A percentile compares a stretch with the other conserved stretches of the same genome.
Conservation (phyloP, 2,797 vertebrate species). For the Salarias fasciatus region DNA sequence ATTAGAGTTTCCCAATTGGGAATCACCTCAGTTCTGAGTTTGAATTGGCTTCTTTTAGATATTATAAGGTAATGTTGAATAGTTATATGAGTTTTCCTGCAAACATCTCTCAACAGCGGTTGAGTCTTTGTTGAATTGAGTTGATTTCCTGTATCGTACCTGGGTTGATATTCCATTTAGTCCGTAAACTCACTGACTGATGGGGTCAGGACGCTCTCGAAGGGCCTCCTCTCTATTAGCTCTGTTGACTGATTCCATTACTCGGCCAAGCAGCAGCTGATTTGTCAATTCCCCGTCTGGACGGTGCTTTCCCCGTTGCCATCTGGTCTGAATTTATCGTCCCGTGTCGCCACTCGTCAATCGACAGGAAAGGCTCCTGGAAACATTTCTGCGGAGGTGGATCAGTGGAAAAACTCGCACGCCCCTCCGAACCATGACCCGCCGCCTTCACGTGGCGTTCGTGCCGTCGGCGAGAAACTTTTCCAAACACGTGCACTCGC, state of each 20-base stretch:
- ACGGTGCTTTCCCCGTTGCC: constrained; percentile 38
- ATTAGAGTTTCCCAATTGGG: no score
- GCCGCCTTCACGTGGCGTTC: constrained; percentile 32
- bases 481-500: constrained; percentile 29
- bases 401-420: constrained; percentile 55
- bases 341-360: constrained; percentile 56
- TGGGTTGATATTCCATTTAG: constrained; percentile 10
- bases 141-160: constrained; percentile 3
- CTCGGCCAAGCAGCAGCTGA: constrained; percentile 61
- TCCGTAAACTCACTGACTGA: constrained; percentile 32
- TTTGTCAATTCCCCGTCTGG: constrained; percentile 52
- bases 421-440: constrained; percentile 34
- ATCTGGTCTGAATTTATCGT: constrained; percentile 71
- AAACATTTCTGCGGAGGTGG: constrained; percentile 52
- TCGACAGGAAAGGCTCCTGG: constrained; percentile 52
- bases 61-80: no score
- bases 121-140: no score
- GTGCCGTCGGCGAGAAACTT: constrained; percentile 14
- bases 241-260: constrained; percentile 44
- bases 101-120: no score
- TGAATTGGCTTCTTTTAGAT: no score
- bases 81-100: no score
- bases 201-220: constrained; percentile 3
- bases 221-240: constrained; percentile 36
- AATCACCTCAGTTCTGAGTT: no score